Conservation (phyloP, 2,113 vertebrate species). For the Petromus typicus region DNA sequence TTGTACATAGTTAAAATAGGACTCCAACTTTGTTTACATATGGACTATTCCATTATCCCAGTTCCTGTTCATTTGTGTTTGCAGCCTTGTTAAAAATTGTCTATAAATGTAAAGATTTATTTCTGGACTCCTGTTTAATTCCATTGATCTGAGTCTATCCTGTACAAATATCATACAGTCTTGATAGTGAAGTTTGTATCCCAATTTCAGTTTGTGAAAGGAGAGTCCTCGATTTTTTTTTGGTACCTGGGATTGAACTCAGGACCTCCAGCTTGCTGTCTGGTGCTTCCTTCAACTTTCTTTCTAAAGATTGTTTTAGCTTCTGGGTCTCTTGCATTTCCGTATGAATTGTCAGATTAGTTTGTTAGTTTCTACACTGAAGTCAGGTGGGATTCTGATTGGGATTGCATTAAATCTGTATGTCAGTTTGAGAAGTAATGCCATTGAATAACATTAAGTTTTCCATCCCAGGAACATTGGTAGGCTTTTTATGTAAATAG, state of each 20-base stretch:
- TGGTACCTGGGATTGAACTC: too few species aligned
- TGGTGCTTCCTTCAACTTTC: neutral
- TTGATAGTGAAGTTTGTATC: neutral
- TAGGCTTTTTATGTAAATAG: neutral
- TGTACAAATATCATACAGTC: neutral
- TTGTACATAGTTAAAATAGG: neutral
- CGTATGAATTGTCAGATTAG: neutral
- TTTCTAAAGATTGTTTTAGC: neutral
- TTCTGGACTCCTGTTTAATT: neutral
- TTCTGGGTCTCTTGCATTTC: neutral
- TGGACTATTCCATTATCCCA: neutral
- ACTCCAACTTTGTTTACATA: too few species aligned
- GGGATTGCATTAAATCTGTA: neutral
- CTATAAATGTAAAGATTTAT: neutral
- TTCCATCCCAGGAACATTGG: neutral
- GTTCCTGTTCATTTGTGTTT: neutral
- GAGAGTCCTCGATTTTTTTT: neutral
- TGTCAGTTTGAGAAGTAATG: neutral
- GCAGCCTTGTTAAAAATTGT: neutral
- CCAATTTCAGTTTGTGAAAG: neutral
- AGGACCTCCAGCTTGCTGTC: too few species aligned
- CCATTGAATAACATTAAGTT: neutral
- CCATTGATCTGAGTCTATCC: neutral
- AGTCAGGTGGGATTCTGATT: neutral
- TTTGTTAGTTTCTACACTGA: neutral